A percentile compares a stretch with the other conserved stretches of the same genome.
Conservation (phyloP, 2,888 invertebrate species). For the Eupithecia dodoneata region DNA sequence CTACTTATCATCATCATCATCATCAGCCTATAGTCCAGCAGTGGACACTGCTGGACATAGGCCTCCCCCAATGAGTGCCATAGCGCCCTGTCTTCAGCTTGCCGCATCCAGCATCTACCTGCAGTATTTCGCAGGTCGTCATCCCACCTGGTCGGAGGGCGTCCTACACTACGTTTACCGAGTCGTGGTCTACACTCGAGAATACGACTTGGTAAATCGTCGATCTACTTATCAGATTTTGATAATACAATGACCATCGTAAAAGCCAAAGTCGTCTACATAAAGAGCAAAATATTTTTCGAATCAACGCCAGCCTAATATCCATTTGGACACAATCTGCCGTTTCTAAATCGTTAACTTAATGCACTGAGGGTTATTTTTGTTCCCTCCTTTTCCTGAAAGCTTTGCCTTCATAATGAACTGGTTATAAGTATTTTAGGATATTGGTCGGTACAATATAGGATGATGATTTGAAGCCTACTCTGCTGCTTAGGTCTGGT, state of each 20-base stretch:
- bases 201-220: too few species aligned
- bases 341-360: neutral
- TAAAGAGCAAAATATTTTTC: neutral
- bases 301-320: neutral
- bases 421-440: neutral
- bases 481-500: neutral
- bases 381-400: neutral
- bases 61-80: too few species aligned
- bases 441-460: neutral
- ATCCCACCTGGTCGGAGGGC: too few species aligned
- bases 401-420: neutral
- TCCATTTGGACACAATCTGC: neutral
- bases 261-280: slow-evolving; percentile 3
- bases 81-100: too few species aligned
- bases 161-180: too few species aligned
- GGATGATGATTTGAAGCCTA: neutral
- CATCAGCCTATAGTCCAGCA: too few species aligned
- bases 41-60: too few species aligned
- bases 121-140: too few species aligned
- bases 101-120: too few species aligned
- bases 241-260: neutral
- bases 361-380: neutral
- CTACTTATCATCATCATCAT: neutral
- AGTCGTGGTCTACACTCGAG: too few species aligned
- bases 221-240: neutral